These are phyloP conservation scores for Egretta garzetta DNA, from an alignment of 2,113 vertebrate genomes.

Conservation along the genomic window DNA sequence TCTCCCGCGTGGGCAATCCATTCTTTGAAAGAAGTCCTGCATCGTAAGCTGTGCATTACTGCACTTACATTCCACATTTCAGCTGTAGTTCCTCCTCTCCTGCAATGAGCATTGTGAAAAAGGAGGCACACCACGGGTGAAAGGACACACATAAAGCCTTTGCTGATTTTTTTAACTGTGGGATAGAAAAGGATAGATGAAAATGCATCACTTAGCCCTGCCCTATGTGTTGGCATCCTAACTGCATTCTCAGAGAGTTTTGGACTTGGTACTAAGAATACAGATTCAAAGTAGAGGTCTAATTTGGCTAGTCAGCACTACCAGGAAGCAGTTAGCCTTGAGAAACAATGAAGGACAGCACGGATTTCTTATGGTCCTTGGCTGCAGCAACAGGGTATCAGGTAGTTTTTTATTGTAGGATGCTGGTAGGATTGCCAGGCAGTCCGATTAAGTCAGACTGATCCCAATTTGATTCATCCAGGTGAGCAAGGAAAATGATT, in stretches of 20 bases:
- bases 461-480: background rate
- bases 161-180: background rate
- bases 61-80: background rate
- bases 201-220: background rate
- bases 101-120: background rate
- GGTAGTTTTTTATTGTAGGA: background rate
- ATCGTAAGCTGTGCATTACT: background rate
- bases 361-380: background rate
- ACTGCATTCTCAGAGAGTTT: background rate
- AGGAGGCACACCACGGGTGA: background rate
- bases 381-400: background rate
- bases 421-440: background rate
- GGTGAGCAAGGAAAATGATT: background rate
- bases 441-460: background rate
- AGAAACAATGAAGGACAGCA: background rate
- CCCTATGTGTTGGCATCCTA: background rate
- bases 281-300: background rate
- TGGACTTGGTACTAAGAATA: background rate
- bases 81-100: background rate
- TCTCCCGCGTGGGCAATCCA: background rate
- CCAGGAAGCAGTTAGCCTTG: background rate
- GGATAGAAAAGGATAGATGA: background rate
- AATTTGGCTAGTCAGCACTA: background rate
- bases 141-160: fast-evolving
- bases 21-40: background rate